These are phyloP conservation scores for Osmerus mordax DNA, from an alignment of 2,113 vertebrate species.

Conservation along the genomic window DNA sequence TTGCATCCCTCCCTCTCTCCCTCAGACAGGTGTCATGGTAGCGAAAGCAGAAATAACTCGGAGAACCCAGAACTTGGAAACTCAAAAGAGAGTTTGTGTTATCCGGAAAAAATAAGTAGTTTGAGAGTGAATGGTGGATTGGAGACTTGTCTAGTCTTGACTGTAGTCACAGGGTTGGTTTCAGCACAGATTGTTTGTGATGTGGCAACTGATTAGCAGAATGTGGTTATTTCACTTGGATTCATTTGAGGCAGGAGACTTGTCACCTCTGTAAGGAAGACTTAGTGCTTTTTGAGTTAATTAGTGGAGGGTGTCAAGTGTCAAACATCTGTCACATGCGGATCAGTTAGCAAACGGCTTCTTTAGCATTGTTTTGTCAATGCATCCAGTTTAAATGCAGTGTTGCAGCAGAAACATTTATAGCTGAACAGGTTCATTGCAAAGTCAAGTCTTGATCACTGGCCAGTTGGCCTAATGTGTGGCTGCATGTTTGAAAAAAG, in stretches of 20 bases:
- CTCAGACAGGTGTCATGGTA: slow-evolving; percentile 26
- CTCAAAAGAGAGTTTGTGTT: slow-evolving; percentile 5
- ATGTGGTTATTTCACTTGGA: slow-evolving; percentile 23
- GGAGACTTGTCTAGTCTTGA: slow-evolving; percentile 2
- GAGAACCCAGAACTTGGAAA: slow-evolving; percentile 4
- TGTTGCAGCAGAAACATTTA: too few relatives aligned
- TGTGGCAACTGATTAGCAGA: slow-evolving; percentile 22
- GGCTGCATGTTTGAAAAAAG: too few relatives aligned
- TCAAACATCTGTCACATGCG: slow-evolving; percentile 39
- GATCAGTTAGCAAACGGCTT: too few relatives aligned
- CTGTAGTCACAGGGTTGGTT: slow-evolving; percentile 5
- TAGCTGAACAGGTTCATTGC: not conserved
- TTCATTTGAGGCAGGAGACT: slow-evolving; percentile 7
- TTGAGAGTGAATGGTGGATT: slow-evolving; percentile 6
- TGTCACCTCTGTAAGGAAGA: not conserved
- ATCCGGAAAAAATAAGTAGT: not conserved
- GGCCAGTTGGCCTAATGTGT: not conserved
- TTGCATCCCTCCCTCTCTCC: slow-evolving; percentile 14
- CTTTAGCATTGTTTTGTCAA: too few relatives aligned
- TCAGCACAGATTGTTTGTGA: not conserved
- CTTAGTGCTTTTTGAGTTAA: slow-evolving; percentile 30
- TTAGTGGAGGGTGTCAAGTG: slow-evolving; percentile 46
- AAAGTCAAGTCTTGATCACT: slow-evolving; percentile 8
- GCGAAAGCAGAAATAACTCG: slow-evolving; percentile 23
- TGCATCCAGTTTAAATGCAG: too few relatives aligned